Conservation (phyloP, 2,797 vertebrate species). For the Zalophus californianus region DNA sequence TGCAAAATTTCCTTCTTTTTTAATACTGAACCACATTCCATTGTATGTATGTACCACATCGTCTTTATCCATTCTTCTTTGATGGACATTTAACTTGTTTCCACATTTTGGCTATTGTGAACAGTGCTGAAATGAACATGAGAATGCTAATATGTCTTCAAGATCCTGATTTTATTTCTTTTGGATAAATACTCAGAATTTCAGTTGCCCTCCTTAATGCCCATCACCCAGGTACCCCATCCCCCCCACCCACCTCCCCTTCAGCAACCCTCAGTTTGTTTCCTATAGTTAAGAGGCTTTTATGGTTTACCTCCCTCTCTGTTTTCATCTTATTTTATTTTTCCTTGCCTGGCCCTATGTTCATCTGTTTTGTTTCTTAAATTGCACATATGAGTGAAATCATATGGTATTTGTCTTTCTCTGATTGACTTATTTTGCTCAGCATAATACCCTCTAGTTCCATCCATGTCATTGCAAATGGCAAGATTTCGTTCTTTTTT, state of each 20-base stretch:
- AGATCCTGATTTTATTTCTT: background rate
- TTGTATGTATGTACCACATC: background rate
- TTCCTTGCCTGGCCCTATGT: background rate
- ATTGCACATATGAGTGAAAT: background rate
- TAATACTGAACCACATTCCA: background rate
- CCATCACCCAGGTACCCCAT: background rate
- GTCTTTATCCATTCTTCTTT: background rate
- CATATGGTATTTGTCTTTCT: background rate
- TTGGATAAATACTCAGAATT: background rate
- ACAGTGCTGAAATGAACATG: background rate
- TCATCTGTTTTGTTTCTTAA: background rate
- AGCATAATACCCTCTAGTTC: background rate
- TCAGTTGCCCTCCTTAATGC: background rate
- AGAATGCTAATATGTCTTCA: background rate
- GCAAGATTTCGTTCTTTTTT: background rate
- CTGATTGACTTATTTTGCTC: background rate
- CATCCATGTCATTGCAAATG: background rate
- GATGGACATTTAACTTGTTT: background rate
- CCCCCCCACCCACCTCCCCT: background rate
- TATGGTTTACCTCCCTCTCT: background rate
- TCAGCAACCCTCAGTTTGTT: background rate
- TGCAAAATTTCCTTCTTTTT: background rate
- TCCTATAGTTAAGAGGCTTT: background rate
- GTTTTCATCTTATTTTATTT: background rate
- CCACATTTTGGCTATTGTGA: background rate